Conservation (phyloP, 2,888 invertebrate genomes). For the Nebria salina region DNA sequence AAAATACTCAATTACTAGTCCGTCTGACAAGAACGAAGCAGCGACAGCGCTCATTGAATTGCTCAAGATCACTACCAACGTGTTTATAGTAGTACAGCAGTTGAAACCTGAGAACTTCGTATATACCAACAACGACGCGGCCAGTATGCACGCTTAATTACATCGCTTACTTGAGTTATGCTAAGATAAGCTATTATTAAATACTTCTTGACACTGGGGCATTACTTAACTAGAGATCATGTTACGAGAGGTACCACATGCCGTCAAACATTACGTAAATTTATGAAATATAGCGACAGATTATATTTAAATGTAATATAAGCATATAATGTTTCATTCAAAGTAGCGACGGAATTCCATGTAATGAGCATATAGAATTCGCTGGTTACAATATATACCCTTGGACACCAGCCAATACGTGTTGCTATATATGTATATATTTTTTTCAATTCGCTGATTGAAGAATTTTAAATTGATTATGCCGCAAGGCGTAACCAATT, state of each 20-base stretch:
- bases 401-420: too few species aligned
- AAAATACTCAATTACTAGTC: slow-evolving; percentile 17
- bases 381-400: too few species aligned
- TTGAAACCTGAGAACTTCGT: background rate
- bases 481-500: too few species aligned
- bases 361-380: too few species aligned
- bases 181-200: background rate
- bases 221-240: background rate
- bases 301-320: background rate
- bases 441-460: too few species aligned
- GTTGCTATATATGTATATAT: too few species aligned
- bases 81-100: slow-evolving; percentile 6
- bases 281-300: background rate
- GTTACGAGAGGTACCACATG: background rate
- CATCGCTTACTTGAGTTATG: background rate
- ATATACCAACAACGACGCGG: background rate
- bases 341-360: background rate
- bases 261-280: background rate
- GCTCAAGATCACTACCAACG: background rate
- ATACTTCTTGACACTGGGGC: background rate
- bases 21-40: slow-evolving; percentile 18
- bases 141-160: background rate
- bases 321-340: background rate
- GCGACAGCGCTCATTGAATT: slow-evolving; percentile 13
- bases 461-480: too few species aligned